These are phyloP conservation scores for Tragopan temminckii DNA, from an alignment of 2,797 vertebrate genomes.

Conservation along the genomic window DNA sequence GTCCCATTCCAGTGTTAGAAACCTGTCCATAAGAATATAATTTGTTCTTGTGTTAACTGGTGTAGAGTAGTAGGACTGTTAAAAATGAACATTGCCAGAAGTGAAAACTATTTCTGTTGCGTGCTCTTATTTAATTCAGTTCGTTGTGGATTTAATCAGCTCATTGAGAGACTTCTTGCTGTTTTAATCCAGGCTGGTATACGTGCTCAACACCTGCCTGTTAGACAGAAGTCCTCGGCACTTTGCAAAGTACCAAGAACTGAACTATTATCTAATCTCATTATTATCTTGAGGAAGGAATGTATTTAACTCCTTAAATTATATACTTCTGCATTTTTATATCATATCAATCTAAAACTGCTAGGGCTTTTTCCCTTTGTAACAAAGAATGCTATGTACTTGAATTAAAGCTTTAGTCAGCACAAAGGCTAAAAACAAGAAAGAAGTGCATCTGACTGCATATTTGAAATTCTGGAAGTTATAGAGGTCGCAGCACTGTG, in stretches of 20 bases:
- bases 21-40: not conserved
- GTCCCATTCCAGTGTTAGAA: not conserved
- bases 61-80: not conserved
- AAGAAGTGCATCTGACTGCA: not conserved
- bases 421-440: not conserved
- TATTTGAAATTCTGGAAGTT: conserved; percentile 14
- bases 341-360: not conserved
- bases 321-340: not conserved
- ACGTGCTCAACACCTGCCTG: not conserved
- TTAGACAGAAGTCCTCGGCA: not conserved
- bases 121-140: not conserved
- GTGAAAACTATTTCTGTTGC: not conserved
- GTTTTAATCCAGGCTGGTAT: not conserved
- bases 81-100: not conserved
- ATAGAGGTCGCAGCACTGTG: not conserved
- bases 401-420: not conserved
- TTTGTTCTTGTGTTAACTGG: not conserved
- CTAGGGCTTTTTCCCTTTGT: not conserved
- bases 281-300: not conserved
- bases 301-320: not conserved
- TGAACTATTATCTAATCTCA: not conserved
- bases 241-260: not conserved
- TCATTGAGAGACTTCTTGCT: not conserved
- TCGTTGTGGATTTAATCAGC: not conserved
- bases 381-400: not conserved